Conservation (phyloP, 2,888 invertebrate genomes). For the Pinctada fucata region DNA sequence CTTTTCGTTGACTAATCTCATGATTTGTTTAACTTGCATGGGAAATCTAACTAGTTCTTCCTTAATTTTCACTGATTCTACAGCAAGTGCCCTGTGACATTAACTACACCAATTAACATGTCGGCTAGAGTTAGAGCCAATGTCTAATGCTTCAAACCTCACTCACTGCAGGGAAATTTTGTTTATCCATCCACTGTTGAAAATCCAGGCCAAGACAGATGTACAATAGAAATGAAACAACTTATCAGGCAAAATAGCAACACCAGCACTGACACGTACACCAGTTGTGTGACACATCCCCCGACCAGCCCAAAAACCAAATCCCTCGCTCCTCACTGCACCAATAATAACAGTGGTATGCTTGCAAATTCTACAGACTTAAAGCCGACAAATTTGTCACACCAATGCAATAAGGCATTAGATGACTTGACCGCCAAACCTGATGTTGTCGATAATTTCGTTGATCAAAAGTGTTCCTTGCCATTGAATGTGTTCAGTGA, state of each 20-base stretch:
- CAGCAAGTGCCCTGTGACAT: too few relatives aligned
- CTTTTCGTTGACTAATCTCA: too few relatives aligned
- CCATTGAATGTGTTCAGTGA: conserved; percentile 44
- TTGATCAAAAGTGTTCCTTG: conserved; percentile 19
- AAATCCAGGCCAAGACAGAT: conserved; percentile 56
- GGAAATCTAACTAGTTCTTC: too few relatives aligned
- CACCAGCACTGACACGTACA: conserved; percentile 94
- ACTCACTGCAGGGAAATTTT: conserved; percentile 41
- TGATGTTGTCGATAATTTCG: conserved; percentile 28
- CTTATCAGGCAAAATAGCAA: conserved; percentile 75
- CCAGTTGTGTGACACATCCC: conserved; percentile 97
- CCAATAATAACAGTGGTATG: conserved; percentile 59
- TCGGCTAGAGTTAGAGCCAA: too few relatives aligned
- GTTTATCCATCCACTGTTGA: conserved; percentile 47
- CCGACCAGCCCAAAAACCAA: conserved; percentile 64
- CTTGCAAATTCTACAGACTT: conserved; percentile 74
- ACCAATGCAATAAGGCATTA: conserved; percentile 35
- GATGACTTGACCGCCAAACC: conserved; percentile 31
- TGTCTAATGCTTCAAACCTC: too few relatives aligned
- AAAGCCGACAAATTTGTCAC: conserved; percentile 47
- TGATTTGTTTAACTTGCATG: too few relatives aligned
- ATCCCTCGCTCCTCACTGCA: conserved; percentile 33
- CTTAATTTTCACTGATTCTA: too few relatives aligned
- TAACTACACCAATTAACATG: too few relatives aligned
- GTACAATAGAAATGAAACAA: conserved; percentile 69